Evolutionary conservation across 1,140 invertebrate genomes (phyloP), one percentile per base, ranked within the genome.

Genomic region (Lethocerus indicus): DNA sequence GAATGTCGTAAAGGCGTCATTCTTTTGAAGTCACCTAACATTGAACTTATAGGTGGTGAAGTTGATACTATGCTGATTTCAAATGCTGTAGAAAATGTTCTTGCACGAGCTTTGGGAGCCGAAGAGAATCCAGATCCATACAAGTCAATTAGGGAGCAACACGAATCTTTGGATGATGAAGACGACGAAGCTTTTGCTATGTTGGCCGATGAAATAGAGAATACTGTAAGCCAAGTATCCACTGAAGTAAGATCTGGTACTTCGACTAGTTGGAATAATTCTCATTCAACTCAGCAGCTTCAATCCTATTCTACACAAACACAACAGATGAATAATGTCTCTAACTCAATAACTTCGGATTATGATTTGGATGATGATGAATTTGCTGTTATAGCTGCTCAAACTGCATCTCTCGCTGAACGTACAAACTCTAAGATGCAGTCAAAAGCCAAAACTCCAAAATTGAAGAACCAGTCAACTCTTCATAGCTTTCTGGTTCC

Each of bases 1-100:
- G 65, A 70, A 53, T 82, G 82, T 60, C 72, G 82, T 39, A 67
- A 71, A 52, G 83, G 83, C 3, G 65, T 83, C 28, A 59, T 88
- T 14, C 64, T 87, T 55, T 63, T 88, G 26, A 74, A 74, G 55
- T 66, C 73, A 45, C 62, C 66, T 32, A 75, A 79, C 53, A 57
- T 87, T 9, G 67, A 70, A 49, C 59, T 83, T 39, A 58, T 86
- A 2, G 83, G 82, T 1, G 86, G 86, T 18, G 80, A 86, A 66
- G 80, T 87, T 1, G 79, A 81, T 28, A 63, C 64, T 51, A 54
- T 82, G 20, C 55, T 73, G 23, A 67, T 75, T 25, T 44, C 59
- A 18, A 78, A 81, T 65, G 71, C 72, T 7, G 60, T 67, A 13
- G 71, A 76, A 61, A 78, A 77, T 60, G 55, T 79, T 23, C 59